Evolutionary conservation across 2,797 vertebrate species (phyloP).

Genomic region (Cyclopterus lumpus): DNA sequence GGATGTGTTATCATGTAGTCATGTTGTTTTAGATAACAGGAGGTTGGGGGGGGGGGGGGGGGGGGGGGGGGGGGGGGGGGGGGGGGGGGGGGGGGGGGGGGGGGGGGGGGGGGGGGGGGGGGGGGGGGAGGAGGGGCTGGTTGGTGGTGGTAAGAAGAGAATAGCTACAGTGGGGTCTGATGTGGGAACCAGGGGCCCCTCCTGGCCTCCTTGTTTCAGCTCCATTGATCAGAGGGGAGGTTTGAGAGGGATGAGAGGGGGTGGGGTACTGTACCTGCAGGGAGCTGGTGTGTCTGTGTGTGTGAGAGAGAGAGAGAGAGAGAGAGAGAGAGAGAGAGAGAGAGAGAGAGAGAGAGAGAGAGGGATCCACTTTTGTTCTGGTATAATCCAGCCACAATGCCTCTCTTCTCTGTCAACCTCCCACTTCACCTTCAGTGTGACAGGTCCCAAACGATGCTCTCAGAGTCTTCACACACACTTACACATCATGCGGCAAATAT

Average conservation of each 20-base stretch:
- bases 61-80: too few species aligned
- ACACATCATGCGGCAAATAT: constrained; percentile 49
- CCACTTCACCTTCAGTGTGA: constrained; percentile 80
- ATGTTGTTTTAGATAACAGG: constrained; percentile 35
- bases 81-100: too few species aligned
- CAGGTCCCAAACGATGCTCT: constrained; percentile 86
- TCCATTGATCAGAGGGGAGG: constrained; percentile 89
- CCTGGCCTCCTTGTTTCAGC: constrained; percentile 88
- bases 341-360: constrained; percentile 20
- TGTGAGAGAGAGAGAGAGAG: constrained; percentile 34
- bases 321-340: constrained; percentile 25
- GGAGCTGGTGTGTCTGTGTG: constrained; percentile 50
- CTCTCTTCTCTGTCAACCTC: constrained; percentile 36
- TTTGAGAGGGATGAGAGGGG: constrained; percentile 47
- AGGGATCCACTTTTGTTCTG: constrained; percentile 80
- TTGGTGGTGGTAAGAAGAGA: constrained; percentile 29
- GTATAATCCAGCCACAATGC: constrained; percentile 87
- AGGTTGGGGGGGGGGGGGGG: constrained; percentile 1
- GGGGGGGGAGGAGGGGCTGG: too few species aligned
- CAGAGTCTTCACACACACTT: constrained; percentile 58
- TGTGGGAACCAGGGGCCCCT: constrained; percentile 87
- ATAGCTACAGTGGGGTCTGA: constrained; percentile 84
- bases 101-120: background rate
- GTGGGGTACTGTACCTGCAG: constrained; percentile 86
- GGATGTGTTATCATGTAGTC: background rate